These are phyloP conservation scores for Prietella phreatophila DNA, from an alignment of 2,113 vertebrate genomes.

Conservation along the genomic window DNA sequence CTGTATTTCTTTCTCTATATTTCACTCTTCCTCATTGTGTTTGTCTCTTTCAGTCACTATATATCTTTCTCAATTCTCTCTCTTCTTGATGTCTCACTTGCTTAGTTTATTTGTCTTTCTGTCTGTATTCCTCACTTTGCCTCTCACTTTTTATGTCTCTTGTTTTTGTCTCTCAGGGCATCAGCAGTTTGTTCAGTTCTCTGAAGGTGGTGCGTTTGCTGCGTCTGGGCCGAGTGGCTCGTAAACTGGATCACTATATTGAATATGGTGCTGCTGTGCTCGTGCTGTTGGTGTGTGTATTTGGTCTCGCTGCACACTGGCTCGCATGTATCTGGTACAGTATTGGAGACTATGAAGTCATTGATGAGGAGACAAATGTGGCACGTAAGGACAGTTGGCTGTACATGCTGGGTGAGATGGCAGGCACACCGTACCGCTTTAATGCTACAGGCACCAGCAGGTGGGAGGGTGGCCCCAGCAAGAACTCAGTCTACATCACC, in stretches of 20 bases:
- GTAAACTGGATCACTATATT: conserved; percentile 97
- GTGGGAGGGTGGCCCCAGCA: conserved; percentile 96
- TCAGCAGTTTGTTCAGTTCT: conserved; percentile 97
- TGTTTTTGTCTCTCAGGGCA: conserved; percentile 75
- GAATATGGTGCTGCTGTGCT: conserved; percentile 94
- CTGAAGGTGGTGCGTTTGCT: conserved; percentile 94
- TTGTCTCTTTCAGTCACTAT: too few species aligned
- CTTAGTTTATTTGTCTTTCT: background rate
- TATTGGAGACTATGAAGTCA: conserved; percentile 98
- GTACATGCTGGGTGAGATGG: conserved; percentile 85
- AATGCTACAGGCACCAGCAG: conserved; percentile 85
- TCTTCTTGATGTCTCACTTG: background rate
- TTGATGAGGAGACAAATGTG: conserved; percentile 88
- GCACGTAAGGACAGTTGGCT: conserved; percentile 93
- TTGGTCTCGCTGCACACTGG: conserved; percentile 97
- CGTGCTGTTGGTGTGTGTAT: conserved; percentile 95
- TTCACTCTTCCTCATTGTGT: too few species aligned
- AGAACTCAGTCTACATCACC: conserved; percentile 96
- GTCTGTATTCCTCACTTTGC: background rate
- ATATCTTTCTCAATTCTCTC: background rate
- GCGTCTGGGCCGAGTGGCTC: conserved; percentile 91
- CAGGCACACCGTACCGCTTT: conserved; percentile 90
- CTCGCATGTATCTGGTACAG: conserved; percentile 99
- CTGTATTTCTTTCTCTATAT: background rate
- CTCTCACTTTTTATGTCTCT: background rate